Evolutionary conservation across 2,888 invertebrate species (phyloP), one percentile per base, ranked within the genome.

Genomic region (Epinotia bilunana): DNA sequence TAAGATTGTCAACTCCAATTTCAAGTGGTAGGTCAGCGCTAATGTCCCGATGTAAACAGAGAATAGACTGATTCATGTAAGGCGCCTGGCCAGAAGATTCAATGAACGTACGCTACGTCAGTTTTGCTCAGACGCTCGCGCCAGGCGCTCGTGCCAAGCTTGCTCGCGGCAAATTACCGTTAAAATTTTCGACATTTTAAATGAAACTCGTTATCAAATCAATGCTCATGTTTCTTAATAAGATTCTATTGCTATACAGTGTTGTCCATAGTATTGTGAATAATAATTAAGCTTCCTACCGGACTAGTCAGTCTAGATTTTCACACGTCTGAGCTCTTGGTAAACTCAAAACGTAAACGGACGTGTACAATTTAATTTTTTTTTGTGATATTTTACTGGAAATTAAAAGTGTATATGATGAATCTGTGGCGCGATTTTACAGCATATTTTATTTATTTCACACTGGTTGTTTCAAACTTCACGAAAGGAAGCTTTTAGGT

Each of bases 51-150:
- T 61, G 74, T 74, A 64, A 74, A 74, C 70, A 64, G 63, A 67
- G 49, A 73, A 69, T 58, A 60, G 63, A 39, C 49, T n/a, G 7
- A 74, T 74, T 74, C 43, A 70, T 64, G 49, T 57, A 33, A 74
- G 69, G 63, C 70, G 74, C 70, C 74, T 57, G 74, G 60, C 28
- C 16, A 20, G 46, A 18, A 53, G 63, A 63, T 64, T 53, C 58
- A 70, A 64, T 49, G 70, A 11, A 18, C 67, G 83, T 80, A 80
- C 73, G 74, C 80, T 78, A 76, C 82, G 84, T 82, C 88, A 90
- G 89, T 89, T 18, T 86, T 87, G 90, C 88, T 83, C 85, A 55
- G 81, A 78, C 81, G n/a, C 71, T 82, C 64, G 79, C 67, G 74
- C 62, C 84, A 86, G 88, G 88, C 88, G 88, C 84, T 78, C 23